phyloP scores from a whole-genome alignment of 2,888 invertebrate species.

The Argyresthia goedartella region DNA sequence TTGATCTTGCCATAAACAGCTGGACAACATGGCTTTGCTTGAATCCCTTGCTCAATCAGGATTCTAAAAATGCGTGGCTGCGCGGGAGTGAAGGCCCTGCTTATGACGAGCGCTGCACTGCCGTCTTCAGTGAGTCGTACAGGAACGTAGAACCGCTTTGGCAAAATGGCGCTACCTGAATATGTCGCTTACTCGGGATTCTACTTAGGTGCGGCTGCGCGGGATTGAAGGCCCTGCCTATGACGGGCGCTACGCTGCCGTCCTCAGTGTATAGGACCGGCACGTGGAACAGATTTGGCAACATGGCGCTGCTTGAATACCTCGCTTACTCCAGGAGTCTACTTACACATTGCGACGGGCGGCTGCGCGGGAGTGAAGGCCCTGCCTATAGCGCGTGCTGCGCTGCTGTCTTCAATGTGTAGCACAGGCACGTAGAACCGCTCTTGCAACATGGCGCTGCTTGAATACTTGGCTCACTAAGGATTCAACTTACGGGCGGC shows the following conservation, averaged over 20 bases:
- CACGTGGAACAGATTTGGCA: conserved; percentile 86
- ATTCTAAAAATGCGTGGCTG: conserved; percentile 13
- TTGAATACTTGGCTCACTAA: too few species aligned
- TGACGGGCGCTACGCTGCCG: too few species aligned
- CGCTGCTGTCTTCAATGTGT: conserved; percentile 77
- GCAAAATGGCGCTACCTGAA: conserved; percentile 13
- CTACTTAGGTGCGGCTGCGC: conserved; percentile 21
- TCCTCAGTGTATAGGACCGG: conserved; percentile 77
- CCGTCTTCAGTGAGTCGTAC: conserved; percentile 85
- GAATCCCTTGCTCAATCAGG: too few species aligned
- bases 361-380: conserved; percentile 21
- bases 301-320: conserved; percentile 27
- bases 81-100: conserved; percentile 17
- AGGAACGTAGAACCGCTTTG: conserved; percentile 89
- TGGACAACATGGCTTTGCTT: conserved; percentile 58
- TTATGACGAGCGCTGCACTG: too few species aligned
- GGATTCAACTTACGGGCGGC: neutral
- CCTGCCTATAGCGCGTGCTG: too few species aligned
- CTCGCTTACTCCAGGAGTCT: too few species aligned
- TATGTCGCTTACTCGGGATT: too few species aligned
- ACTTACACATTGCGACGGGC: neutral
- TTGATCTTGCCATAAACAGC: too few species aligned
- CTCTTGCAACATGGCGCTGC: conserved; percentile 51
- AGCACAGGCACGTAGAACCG: conserved; percentile 91
- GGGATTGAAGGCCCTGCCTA: conserved; percentile 20